Conservation (phyloP, 1,140 invertebrate species). For the Trichomalopsis sarcophagae region DNA sequence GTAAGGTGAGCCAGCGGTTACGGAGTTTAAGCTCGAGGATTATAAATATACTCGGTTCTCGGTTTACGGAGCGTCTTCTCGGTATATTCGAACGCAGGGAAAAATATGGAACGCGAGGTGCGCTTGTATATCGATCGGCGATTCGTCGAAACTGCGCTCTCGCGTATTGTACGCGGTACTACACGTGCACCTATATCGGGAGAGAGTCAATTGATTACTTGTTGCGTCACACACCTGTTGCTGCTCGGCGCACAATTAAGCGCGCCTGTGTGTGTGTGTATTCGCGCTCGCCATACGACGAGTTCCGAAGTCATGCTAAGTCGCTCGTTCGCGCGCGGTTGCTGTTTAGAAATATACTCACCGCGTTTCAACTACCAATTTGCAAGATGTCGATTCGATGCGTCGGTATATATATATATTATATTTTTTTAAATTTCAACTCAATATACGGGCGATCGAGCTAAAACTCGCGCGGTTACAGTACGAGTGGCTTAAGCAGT, state of each 20-base stretch:
- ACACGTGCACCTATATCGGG: background rate
- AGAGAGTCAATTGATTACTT: slow-evolving; percentile 55
- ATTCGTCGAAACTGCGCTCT: background rate
- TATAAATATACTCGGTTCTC: background rate
- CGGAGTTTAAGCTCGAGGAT: no score
- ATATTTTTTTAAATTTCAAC: no score
- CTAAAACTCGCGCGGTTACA: no score
- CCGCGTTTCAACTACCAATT: no score
- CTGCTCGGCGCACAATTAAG: slow-evolving; percentile 38
- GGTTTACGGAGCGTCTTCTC: background rate
- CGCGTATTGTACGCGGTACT: background rate
- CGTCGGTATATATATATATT: no score
- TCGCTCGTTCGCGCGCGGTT: background rate
- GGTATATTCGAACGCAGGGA: no score
- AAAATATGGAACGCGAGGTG: background rate
- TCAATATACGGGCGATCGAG: no score
- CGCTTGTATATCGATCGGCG: slow-evolving; percentile 39
- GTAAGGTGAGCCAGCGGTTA: no score
- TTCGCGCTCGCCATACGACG: background rate
- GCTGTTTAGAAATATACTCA: slow-evolving; percentile 7
- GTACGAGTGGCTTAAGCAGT: no score
- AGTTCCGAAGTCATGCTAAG: background rate
- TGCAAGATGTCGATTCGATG: no score
- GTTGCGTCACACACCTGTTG: slow-evolving; percentile 66
- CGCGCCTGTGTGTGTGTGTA: background rate